Conservation (phyloP, 2,888 invertebrate genomes). For the Caenorhabditis angaria region DNA sequence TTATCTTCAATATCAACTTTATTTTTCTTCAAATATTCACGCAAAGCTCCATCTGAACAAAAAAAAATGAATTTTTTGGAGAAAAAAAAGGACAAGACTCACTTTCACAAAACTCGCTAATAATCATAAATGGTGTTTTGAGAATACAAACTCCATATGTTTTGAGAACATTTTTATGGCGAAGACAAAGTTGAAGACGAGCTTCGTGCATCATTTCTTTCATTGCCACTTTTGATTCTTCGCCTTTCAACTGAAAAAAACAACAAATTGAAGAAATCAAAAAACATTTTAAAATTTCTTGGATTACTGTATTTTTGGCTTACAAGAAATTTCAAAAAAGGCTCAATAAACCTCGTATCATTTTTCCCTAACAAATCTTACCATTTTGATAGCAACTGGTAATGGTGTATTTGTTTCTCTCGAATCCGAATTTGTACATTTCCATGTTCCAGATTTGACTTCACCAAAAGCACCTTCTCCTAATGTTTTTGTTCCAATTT, state of each 20-base stretch:
- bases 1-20: constrained; percentile 5
- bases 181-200: constrained; percentile 7
- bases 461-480: constrained; percentile 14
- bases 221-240: neutral
- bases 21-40: constrained; percentile 11
- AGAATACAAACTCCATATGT: constrained; percentile 12
- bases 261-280: no score
- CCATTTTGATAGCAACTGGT: constrained; percentile 9
- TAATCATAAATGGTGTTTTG: constrained; percentile 10
- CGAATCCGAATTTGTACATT: neutral
- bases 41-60: constrained; percentile 9
- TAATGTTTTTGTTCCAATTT: constrained; percentile 13
- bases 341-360: neutral
- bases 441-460: constrained; percentile 8
- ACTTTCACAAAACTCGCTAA: constrained; percentile 11
- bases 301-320: neutral
- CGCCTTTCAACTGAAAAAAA: constrained; percentile 11
- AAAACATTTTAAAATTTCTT: no score
- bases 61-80: neutral
- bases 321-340: neutral
- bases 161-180: constrained; percentile 10
- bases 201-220: constrained; percentile 16
- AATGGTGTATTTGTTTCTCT: neutral
- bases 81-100: neutral
- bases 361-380: neutral